Evolutionary conservation across 2,888 invertebrate genomes (phyloP), one percentile per base, ranked within the genome.

Genomic region (Rotaria magnacalcarata): DNA sequence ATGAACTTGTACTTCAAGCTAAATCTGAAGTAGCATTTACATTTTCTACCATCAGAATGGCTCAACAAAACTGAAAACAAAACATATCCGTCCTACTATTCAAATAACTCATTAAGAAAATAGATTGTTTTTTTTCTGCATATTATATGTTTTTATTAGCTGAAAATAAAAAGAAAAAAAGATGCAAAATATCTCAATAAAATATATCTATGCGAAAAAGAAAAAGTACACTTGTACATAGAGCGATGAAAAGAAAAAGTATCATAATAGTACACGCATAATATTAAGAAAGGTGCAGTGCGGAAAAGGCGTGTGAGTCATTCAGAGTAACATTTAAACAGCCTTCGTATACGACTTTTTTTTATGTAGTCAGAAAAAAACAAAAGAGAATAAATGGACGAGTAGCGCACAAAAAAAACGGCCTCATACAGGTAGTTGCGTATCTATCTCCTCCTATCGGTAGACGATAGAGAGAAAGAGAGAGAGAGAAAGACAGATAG

Each of bases 1-100:
- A 41, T 80, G 80, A 80, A 4, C 47, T 80, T 47, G 11, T 80
- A 2, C 24, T 80, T n/a, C 24, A 47, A 24, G 43, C 43, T 14
- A 80, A 80, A 80, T 80, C 80, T 2, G 80, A 80, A 80, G 34
- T 80, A 47, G 80, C 47, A n/a, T 80, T 80, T 80, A 80, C 47
- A 14, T 80, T 47, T 47, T n/a, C 80, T 24, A 10, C 80, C 7
- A 3, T 80, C 24, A 24, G 80, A 47, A 0, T 80, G 24, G 0
- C 16, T 7, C 34, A 54, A 54, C 21, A 54, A 52, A 16, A 11
- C 10, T 27, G 14, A 16, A 67, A 67, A 67, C 11, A 14, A 67
- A 16, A 67, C 34, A 60, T 8, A 58, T 19, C 7, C 24, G 21
- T 67, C 10, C 4, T 67, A 34, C 16, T 67, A 5, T 27, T 27